These are phyloP conservation scores for Rambutsinella grinnellia DNA, from an alignment of 2,888 invertebrate genomes.

Conservation along the genomic window DNA sequence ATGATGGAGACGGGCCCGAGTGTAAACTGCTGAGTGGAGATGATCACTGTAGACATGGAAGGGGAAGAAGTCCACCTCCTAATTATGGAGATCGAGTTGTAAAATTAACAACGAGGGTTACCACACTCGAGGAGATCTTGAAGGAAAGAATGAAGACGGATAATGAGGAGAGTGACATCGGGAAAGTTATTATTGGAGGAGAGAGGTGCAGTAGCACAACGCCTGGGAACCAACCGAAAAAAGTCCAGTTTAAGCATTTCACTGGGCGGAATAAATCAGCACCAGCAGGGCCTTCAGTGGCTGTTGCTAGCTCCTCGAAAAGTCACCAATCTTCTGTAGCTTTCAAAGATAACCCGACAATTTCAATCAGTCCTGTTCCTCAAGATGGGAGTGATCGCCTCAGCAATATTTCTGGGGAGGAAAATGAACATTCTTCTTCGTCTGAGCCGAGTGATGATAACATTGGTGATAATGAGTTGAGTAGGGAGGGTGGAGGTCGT, in stretches of 20 bases:
- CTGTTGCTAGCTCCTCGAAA: conserved; percentile 30
- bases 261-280: conserved; percentile 29
- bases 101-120: conserved; percentile 64
- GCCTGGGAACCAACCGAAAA: conserved; percentile 16
- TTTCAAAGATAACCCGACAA: conserved; percentile 35
- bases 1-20: conserved; percentile 49
- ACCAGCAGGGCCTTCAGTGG: conserved; percentile 16
- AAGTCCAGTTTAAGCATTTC: conserved; percentile 35
- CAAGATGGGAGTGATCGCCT: background rate
- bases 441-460: conserved; percentile 43
- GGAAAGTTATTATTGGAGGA: conserved; percentile 12
- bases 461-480: conserved; percentile 39
- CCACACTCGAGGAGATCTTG: conserved; percentile 61
- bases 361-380: conserved; percentile 32
- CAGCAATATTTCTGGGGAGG: conserved; percentile 33
- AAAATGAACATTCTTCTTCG: conserved; percentile 39
- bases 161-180: conserved; percentile 13
- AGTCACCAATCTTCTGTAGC: conserved; percentile 25
- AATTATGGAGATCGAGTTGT: conserved; percentile 42
- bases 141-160: background rate
- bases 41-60: background rate
- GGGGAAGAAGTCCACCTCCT: conserved; percentile 39
- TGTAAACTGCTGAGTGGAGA: conserved; percentile 20
- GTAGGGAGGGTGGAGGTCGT: background rate
- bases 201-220: conserved; percentile 19